Evolutionary conservation across 1,140 invertebrate species (phyloP).

Genomic region (Bombus breviceps): DNA sequence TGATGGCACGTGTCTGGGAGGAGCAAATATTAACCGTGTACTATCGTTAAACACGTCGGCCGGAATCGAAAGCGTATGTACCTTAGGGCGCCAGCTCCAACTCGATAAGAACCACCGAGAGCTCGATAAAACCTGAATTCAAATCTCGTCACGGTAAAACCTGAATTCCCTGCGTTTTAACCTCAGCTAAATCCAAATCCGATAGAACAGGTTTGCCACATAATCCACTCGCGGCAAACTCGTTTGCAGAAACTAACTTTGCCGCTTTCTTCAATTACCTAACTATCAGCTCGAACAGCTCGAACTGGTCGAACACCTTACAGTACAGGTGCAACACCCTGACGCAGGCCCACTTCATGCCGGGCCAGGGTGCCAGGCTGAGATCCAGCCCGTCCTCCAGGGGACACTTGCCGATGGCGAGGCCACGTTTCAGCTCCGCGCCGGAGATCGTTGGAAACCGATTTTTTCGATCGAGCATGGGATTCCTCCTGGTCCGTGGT

Average conservation of each 20-base stretch:
- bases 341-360: conserved; percentile 90
- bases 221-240: not conserved
- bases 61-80: not conserved
- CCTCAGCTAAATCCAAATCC: not conserved
- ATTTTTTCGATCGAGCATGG: conserved; percentile 70
- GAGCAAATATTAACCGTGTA: conserved; percentile 7
- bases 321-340: conserved; percentile 91
- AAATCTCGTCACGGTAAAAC: not conserved
- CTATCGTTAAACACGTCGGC: not conserved
- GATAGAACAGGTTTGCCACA: not conserved
- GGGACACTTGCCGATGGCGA: conserved; percentile 77
- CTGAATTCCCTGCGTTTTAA: too few species aligned
- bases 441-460: conserved; percentile 79
- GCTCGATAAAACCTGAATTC: not conserved
- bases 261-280: conserved; percentile 83
- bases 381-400: conserved; percentile 80
- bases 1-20: not conserved
- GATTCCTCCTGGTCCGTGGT: conserved; percentile 51
- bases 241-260: not conserved
- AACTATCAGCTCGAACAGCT: conserved; percentile 90
- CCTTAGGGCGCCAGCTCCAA: not conserved
- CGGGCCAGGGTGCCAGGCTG: conserved; percentile 87
- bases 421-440: conserved; percentile 74
- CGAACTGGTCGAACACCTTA: conserved; percentile 91
- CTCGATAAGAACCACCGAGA: not conserved